These are phyloP conservation scores for Eupithecia abbreviata DNA, from an alignment of 2,888 invertebrate genomes.

Conservation along the genomic window DNA sequence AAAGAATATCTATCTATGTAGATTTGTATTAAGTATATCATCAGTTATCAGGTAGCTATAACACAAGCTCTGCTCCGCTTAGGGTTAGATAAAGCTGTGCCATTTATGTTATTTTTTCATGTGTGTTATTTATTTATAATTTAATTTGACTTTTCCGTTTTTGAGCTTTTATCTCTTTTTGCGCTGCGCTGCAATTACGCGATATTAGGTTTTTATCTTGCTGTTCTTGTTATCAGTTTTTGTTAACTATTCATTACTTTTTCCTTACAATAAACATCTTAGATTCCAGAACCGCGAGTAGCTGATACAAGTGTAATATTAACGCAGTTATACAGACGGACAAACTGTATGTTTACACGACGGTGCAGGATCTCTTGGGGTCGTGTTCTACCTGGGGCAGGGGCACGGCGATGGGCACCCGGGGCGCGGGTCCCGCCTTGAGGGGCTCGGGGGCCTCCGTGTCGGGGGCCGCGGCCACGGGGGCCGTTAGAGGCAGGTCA, in stretches of 20 bases:
- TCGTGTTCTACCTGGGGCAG: constrained; percentile 46
- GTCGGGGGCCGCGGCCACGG: constrained; percentile 51
- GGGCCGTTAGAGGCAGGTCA: constrained; percentile 71
- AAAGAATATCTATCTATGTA: too few species aligned
- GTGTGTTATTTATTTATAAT: too few species aligned
- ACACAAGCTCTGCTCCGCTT: too few species aligned
- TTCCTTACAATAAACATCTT: not conserved
- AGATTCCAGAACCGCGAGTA: not conserved
- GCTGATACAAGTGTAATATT: not conserved
- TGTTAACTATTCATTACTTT: not conserved
- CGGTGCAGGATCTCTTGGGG: constrained; percentile 16
- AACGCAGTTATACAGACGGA: not conserved
- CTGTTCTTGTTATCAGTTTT: not conserved
- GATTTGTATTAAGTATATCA: too few species aligned
- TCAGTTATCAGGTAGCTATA: too few species aligned
- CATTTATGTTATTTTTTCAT: too few species aligned
- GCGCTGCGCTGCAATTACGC: not conserved
- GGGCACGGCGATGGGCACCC: constrained; percentile 32
- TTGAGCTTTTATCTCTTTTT: too few species aligned
- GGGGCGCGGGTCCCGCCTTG: constrained; percentile 47
- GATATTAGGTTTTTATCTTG: too few species aligned
- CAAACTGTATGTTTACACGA: constrained; percentile 17
- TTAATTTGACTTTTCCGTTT: too few species aligned
- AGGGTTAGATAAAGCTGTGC: too few species aligned
- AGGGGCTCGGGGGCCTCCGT: constrained; percentile 69